These are phyloP conservation scores for Propithecus coquereli DNA, from an alignment of 2,113 vertebrate genomes.

Conservation along the genomic window DNA sequence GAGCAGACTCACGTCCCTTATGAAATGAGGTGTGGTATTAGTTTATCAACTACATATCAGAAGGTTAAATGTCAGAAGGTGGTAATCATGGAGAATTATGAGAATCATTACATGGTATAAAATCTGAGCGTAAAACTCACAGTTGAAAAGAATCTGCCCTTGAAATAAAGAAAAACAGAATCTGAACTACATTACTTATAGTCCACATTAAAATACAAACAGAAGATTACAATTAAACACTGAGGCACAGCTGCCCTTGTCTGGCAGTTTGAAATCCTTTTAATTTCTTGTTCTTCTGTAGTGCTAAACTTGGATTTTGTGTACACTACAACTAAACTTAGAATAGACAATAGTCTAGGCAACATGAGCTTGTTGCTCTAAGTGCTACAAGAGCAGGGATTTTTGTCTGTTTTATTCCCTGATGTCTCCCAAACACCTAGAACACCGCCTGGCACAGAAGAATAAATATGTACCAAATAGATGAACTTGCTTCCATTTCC, in stretches of 20 bases:
- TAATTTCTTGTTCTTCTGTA: constrained; percentile 46
- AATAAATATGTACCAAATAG: not conserved
- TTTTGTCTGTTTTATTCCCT: not conserved
- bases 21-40: constrained; percentile 38
- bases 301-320: constrained; percentile 23
- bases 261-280: not conserved
- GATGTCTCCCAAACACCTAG: not conserved
- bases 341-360: not conserved
- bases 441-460: not conserved
- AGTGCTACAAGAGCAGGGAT: not conserved
- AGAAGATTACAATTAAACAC: not conserved
- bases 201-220: not conserved
- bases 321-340: not conserved
- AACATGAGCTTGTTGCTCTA: not conserved
- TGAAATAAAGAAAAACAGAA: constrained; percentile 50
- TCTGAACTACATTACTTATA: not conserved
- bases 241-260: not conserved
- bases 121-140: constrained; percentile 41
- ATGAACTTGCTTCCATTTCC: not conserved
- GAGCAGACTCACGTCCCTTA: not conserved
- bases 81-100: constrained; percentile 35
- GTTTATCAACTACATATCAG: constrained; percentile 40
- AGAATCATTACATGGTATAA: constrained; percentile 3
- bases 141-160: constrained; percentile 49
- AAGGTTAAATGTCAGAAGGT: not conserved